A percentile compares a stretch with the other conserved stretches of the same genome.
Evolutionary conservation across 2,888 invertebrate species (phyloP).

Genomic region (Hylaea fasciaria): DNA sequence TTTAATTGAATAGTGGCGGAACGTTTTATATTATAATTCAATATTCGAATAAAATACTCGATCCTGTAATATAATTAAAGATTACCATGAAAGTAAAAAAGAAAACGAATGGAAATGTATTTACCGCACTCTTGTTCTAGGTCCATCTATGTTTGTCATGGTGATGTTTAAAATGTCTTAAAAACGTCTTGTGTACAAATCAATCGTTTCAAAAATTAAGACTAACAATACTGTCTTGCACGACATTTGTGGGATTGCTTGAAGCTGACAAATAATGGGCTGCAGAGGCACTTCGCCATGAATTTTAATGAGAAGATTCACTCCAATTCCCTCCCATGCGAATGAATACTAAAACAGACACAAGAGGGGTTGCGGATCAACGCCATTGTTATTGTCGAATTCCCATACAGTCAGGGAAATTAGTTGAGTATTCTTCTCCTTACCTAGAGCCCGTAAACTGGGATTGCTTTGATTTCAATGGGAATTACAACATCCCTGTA

Average conservation of each 20-base stretch:
- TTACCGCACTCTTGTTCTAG: too few relatives aligned
- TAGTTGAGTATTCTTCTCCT: neutral
- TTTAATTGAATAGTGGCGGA: too few relatives aligned
- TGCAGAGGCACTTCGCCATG: slow-evolving; percentile 58
- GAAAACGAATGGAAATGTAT: too few relatives aligned
- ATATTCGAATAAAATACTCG: too few relatives aligned
- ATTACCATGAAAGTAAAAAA: too few relatives aligned
- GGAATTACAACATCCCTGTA: too few relatives aligned
- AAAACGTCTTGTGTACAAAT: too few relatives aligned
- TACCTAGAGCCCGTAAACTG: neutral
- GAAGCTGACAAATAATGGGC: slow-evolving; percentile 60
- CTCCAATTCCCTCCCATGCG: slow-evolving; percentile 58
- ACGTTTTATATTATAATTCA: too few relatives aligned
- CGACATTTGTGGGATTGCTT: slow-evolving; percentile 42
- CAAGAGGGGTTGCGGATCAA: slow-evolving; percentile 60
- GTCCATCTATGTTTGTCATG: too few relatives aligned
- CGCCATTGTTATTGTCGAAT: slow-evolving; percentile 46
- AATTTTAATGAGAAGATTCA: slow-evolving; percentile 66
- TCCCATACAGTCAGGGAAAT: slow-evolving; percentile 20
- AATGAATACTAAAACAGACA: slow-evolving; percentile 59
- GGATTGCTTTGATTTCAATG: neutral
- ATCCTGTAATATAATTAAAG: too few relatives aligned
- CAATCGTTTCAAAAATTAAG: too few relatives aligned
- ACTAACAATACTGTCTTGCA: neutral
- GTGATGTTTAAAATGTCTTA: too few relatives aligned